These are phyloP conservation scores for Thymallus thymallus DNA, from an alignment of 2,113 vertebrate genomes.

Conservation along the genomic window DNA sequence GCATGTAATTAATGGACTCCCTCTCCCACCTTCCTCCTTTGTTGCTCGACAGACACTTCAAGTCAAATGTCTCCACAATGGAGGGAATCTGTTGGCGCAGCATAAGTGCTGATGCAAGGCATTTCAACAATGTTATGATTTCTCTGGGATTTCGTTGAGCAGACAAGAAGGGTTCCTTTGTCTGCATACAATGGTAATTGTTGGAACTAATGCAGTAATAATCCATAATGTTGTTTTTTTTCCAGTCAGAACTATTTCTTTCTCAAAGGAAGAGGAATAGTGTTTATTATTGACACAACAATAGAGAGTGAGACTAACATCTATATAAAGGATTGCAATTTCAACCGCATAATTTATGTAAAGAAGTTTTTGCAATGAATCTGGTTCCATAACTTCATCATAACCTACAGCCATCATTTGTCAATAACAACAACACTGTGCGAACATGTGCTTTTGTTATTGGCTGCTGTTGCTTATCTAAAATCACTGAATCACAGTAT, in stretches of 20 bases:
- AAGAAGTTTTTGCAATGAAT: neutral
- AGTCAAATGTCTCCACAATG: constrained; percentile 72
- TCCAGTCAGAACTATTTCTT: neutral
- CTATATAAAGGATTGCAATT: constrained; percentile 23
- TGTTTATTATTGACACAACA: constrained; percentile 38
- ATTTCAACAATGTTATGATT: constrained; percentile 43
- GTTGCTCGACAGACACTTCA: constrained; percentile 71
- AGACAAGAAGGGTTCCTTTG: constrained; percentile 39
- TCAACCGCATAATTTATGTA: neutral
- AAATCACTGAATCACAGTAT: constrained; percentile 33
- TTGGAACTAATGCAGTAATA: constrained; percentile 15
- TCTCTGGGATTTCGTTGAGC: constrained; percentile 35
- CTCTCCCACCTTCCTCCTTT: constrained; percentile 69
- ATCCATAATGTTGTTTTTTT: constrained; percentile 29
- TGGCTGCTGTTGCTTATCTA: constrained; percentile 18
- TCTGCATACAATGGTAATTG: constrained; percentile 38
- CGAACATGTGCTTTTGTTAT: neutral
- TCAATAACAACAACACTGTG: neutral
- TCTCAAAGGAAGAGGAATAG: neutral
- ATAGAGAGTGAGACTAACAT: constrained; percentile 39
- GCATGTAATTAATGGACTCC: constrained; percentile 74
- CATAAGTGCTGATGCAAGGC: constrained; percentile 68
- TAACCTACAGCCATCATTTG: neutral
- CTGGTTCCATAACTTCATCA: neutral
- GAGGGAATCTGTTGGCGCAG: constrained; percentile 60